phyloP scores from a whole-genome alignment of 2,888 invertebrate genomes.

The Philereme transversata region DNA sequence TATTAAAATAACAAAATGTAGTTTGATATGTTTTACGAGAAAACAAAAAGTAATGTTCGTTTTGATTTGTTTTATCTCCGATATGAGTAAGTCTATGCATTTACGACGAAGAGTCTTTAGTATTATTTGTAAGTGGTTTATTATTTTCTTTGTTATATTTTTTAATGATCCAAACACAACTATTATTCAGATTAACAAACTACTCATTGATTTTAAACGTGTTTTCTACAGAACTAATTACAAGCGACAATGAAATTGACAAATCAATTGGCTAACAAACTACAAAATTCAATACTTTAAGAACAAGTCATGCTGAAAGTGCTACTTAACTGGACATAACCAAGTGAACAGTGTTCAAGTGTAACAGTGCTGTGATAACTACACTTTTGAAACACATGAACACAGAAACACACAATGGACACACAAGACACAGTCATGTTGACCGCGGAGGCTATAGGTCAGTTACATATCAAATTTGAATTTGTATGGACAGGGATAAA shows the following conservation, averaged over 20 bases:
- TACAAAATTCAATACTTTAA: slow-evolving; percentile 16
- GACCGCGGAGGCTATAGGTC: slow-evolving; percentile 76
- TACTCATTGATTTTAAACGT: not conserved
- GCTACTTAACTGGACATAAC: slow-evolving; percentile 12
- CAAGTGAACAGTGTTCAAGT: slow-evolving; percentile 27
- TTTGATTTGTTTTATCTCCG: no score
- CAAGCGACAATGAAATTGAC: slow-evolving; percentile 1
- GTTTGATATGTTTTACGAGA: not conserved
- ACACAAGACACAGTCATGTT: slow-evolving; percentile 69
- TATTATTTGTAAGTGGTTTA: no score
- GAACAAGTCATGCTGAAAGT: slow-evolving; percentile 21
- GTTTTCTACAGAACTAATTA: slow-evolving; percentile 3
- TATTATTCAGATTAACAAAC: not conserved
- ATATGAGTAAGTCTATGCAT: no score
- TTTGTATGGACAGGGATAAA: slow-evolving; percentile 43
- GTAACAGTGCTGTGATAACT: slow-evolving; percentile 24
- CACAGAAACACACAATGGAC: slow-evolving; percentile 62
- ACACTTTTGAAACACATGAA: slow-evolving; percentile 38
- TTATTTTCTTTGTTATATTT: no score
- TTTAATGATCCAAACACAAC: not conserved
- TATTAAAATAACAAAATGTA: slow-evolving; percentile 8
- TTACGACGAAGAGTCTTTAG: no score
- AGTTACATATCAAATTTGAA: slow-evolving; percentile 46
- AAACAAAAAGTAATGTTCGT: no score
- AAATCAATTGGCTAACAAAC: slow-evolving; percentile 18